Percentiles rank a stretch among this genome's conserved stretches.
These are phyloP conservation scores for Brachystomella parvula DNA, from an alignment of 1,140 invertebrate species.

Conservation along the genomic window DNA sequence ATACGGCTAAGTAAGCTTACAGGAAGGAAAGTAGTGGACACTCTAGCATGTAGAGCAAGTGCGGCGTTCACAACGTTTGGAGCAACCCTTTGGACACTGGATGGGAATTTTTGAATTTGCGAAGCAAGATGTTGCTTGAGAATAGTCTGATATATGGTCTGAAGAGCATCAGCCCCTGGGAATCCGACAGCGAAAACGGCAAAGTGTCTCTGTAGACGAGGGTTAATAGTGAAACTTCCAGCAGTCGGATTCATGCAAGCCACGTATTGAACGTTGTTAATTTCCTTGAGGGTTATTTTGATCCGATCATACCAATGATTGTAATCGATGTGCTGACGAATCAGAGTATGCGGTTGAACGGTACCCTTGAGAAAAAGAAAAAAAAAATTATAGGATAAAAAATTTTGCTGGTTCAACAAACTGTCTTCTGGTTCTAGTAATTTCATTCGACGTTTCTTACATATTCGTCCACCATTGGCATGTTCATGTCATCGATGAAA, in stretches of 20 bases:
- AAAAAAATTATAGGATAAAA: not conserved
- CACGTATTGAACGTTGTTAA: constrained; percentile 93
- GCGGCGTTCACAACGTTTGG: constrained; percentile 70
- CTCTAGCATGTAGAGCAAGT: constrained; percentile 74
- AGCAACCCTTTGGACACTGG: constrained; percentile 48
- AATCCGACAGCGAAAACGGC: constrained; percentile 90
- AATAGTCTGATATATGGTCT: constrained; percentile 79
- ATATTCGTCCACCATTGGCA: constrained; percentile 70
- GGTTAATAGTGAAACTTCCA: constrained; percentile 92
- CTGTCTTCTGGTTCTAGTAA: not conserved
- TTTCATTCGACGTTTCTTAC: constrained; percentile 13
- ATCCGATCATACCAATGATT: constrained; percentile 90
- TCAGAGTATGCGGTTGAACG: constrained; percentile 90
- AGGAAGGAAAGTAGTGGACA: constrained; percentile 46
- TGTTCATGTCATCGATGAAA: constrained; percentile 96
- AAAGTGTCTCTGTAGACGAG: constrained; percentile 86
- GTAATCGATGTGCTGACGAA: constrained; percentile 91
- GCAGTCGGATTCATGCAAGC: constrained; percentile 97
- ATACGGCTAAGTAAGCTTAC: not conserved
- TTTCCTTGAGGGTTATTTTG: constrained; percentile 85
- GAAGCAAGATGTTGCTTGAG: constrained; percentile 76
- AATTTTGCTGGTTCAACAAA: not conserved
- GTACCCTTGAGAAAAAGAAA: constrained; percentile 80
- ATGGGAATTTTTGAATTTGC: constrained; percentile 65
- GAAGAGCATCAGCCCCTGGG: constrained; percentile 74